Percentiles rank a stretch among this genome's conserved stretches.
phyloP scores from a whole-genome alignment of 2,888 invertebrate species.

The Synergus itoensis region DNA sequence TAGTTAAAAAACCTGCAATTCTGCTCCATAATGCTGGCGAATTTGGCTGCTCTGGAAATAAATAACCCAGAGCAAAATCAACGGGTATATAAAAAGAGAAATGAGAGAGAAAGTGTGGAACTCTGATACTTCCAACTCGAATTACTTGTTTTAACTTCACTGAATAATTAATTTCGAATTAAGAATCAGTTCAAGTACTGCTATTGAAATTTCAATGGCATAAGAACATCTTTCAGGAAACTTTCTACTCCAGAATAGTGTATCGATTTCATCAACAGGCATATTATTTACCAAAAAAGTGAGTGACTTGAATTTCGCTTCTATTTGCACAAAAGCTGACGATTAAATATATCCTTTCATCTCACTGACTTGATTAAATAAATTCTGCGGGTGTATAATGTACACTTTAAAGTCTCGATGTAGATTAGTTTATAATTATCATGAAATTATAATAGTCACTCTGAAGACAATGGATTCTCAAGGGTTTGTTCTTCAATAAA shows the following conservation, averaged over 20 bases:
- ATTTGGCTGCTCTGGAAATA: slow-evolving; percentile 12
- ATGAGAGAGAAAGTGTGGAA: slow-evolving; percentile 16
- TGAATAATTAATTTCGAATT: slow-evolving; percentile 64
- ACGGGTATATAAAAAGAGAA: slow-evolving; percentile 26
- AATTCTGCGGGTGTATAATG: not conserved
- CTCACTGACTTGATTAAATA: not conserved
- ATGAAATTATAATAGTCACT: not conserved
- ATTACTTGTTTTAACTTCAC: slow-evolving; percentile 43
- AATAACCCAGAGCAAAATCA: slow-evolving; percentile 7
- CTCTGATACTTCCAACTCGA: slow-evolving; percentile 29
- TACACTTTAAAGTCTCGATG: not conserved
- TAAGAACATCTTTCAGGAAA: slow-evolving; percentile 8
- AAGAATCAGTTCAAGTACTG: slow-evolving; percentile 50
- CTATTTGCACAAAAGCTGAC: no score
- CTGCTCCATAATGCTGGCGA: not conserved
- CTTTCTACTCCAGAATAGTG: not conserved
- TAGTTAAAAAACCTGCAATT: not conserved
- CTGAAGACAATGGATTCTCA: not conserved
- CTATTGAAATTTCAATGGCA: slow-evolving; percentile 65
- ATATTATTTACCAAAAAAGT: no score
- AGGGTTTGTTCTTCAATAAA: not conserved
- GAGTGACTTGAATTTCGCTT: no score
- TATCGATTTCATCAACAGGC: not conserved
- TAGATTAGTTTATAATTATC: slow-evolving; percentile 7
- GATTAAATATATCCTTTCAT: no score